Evolutionary conservation across 2,888 invertebrate genomes (phyloP), one percentile per base, ranked within the genome.

Genomic region (Nomada ferruginata): DNA sequence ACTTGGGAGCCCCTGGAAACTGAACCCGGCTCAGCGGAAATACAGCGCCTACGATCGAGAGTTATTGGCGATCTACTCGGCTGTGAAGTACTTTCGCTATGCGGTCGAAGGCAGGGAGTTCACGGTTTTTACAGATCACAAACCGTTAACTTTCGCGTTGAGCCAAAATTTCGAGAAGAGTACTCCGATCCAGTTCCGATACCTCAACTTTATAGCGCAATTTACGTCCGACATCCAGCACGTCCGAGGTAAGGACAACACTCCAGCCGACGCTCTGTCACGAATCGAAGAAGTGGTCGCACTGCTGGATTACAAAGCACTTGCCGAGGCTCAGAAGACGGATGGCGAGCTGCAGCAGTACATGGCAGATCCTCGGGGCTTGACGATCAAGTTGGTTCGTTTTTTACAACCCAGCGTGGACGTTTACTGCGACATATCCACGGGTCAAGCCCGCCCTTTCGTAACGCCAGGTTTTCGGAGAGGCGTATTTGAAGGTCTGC

Each of bases 141-240:
- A 79, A 42, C 70, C 73, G 3, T 1, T 82, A 0, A 71, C 10
- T 0, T 81, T 47, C 18, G 83, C 80, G 0, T 81, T 83, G 9
- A 44, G 53, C 0, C 76, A 84, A 55, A 89, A 89, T 18, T 50
- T 68, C 0, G 89, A 87, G 0, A 78, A 83, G 7, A 76, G 76
- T 23, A 83, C 84, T 0, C 90, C 86, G 0, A 52, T 86, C 0
- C 89, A 91, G 70, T 57, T 84, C 4, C 23, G 89, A 0, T 83
- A 90, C 13, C 80, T 94, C 0, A 59, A 72, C 23, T 76, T 36
- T 55, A 71, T 83, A 1, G 5, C 26, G 7, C 75, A 83, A 42
- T 78, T 76, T 20, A 65, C 75, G 0, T 75, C 72, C 7, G 66
- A 81, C 0, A 73, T 81, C 2, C 10, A 15, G 0, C 63, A 78